Base-by-base conservation (phyloP, 2,888 invertebrate genomes). In the Andrena chrysosceles region DNA sequence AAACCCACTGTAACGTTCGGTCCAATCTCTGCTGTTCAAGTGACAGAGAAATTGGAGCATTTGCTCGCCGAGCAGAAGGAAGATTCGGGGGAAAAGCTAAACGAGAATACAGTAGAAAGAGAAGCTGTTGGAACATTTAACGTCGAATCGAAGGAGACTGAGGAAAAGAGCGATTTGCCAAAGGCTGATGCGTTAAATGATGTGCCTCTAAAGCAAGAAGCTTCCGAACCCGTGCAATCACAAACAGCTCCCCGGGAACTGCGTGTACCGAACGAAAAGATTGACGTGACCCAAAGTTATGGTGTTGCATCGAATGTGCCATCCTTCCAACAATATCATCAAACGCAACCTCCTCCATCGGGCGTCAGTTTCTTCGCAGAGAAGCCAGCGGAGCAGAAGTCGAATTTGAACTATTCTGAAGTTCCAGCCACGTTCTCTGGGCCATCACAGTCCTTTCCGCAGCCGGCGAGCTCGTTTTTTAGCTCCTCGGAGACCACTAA, bases 11-110 rank as follows among this genome's bases (percentile, higher is more conserved):
- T 87, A 52, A 88, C 86, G 42, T 93, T 92, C 62, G 85, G 89
- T 23, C 91, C 91, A 0, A 90, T 91, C 63, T 92, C 90, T 8
- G 93, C 92, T 23, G 91, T 91, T 33, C 90, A 91, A 79, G 91
- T 93, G 0, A 90, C 91, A 1, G 92, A 93, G 64, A 93, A 92
- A 63, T 91, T 93, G 59, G 92, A 93, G 77, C 88, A 93, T 75
- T 78, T 93, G 33, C 89, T 93, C 16, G 88, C 90, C 2, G 91
- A 93, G 20, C 90, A 88, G 64, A 84, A 91, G 23, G 91, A 91
- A 68, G 89, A 89, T 66, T 71, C 87, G 0, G 31, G 66, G 16
- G 60, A 59, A 8, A 75, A 79, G 63, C 8, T 63, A 23, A 64
- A 54, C 7, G 76, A 62, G 20, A 76, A 6, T 2, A 35, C 10